phyloP scores from a whole-genome alignment of 1,140 invertebrate species.

The Listronotus oregonensis region DNA sequence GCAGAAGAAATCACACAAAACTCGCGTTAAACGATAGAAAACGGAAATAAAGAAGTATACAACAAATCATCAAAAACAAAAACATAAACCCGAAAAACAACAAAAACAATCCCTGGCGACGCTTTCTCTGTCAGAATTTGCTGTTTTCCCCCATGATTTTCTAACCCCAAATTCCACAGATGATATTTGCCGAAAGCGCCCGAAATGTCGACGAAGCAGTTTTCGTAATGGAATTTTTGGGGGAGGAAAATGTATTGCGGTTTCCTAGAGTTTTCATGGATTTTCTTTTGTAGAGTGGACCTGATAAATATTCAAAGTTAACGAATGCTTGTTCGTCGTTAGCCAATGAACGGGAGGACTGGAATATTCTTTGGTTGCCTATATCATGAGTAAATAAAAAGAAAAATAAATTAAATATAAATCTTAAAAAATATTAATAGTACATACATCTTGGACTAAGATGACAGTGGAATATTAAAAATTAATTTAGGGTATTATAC shows the following conservation, averaged over 20 bases:
- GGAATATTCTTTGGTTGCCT: too few relatives aligned
- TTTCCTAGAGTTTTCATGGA: slow-evolving; percentile 15
- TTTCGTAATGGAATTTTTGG: slow-evolving; percentile 22
- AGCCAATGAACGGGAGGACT: too few relatives aligned
- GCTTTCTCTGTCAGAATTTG: not conserved
- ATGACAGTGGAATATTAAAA: too few relatives aligned
- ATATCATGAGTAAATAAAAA: too few relatives aligned
- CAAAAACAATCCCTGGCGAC: slow-evolving; percentile 1
- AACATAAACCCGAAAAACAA: slow-evolving; percentile 10
- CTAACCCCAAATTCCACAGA: slow-evolving; percentile 16
- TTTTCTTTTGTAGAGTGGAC: slow-evolving; percentile 12
- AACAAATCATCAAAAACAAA: not conserved
- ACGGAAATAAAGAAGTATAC: too few relatives aligned
- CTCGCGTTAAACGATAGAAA: too few relatives aligned
- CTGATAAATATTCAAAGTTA: not conserved
- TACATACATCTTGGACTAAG: too few relatives aligned
- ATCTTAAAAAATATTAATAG: too few relatives aligned
- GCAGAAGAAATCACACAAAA: too few relatives aligned
- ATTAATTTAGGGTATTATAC: too few relatives aligned
- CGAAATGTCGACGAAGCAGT: slow-evolving; percentile 18
- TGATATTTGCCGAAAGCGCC: slow-evolving; percentile 11
- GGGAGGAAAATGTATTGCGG: slow-evolving; percentile 16
- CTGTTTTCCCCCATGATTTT: slow-evolving; percentile 1
- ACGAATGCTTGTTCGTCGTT: too few relatives aligned
- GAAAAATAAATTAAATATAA: too few relatives aligned